Evolutionary conservation across 2,797 vertebrate genomes (phyloP).

Genomic region (Poecilia wingei): DNA sequence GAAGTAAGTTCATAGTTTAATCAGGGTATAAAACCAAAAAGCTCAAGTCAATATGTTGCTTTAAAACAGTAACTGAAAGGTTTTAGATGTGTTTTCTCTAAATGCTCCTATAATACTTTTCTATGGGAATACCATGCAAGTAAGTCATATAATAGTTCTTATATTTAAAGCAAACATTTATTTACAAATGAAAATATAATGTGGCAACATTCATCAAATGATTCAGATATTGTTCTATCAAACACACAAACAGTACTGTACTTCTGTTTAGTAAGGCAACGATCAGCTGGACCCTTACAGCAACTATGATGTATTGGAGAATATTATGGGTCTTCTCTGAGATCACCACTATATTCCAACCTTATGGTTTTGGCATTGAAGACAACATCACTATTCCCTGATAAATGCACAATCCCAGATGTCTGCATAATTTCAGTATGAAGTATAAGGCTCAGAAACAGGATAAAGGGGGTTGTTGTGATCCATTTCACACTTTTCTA

Average conservation of each 20-base stretch:
- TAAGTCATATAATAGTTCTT: neutral
- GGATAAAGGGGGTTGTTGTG: slow-evolving; percentile 18
- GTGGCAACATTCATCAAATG: slow-evolving; percentile 41
- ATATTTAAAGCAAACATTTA: slow-evolving; percentile 42
- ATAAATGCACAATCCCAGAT: slow-evolving; percentile 2
- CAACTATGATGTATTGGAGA: slow-evolving; percentile 29
- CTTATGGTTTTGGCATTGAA: slow-evolving; percentile 66
- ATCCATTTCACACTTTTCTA: neutral
- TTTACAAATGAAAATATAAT: slow-evolving; percentile 44
- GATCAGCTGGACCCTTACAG: slow-evolving; percentile 46
- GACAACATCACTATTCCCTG: slow-evolving; percentile 28
- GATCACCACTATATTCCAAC: slow-evolving; percentile 33
- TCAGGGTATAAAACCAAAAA: no score
- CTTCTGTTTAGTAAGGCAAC: slow-evolving; percentile 73
- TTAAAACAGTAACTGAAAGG: neutral
- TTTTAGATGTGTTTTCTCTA: neutral
- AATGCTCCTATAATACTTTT: neutral
- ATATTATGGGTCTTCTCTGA: slow-evolving; percentile 28
- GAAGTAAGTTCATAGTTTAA: neutral
- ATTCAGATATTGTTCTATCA: slow-evolving; percentile 39
- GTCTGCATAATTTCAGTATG: slow-evolving; percentile 21
- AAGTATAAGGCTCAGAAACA: slow-evolving; percentile 69
- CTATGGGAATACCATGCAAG: neutral
- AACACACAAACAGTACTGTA: slow-evolving; percentile 54
- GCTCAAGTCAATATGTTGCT: neutral